phyloP scores from a whole-genome alignment of 2,888 invertebrate genomes.

The Cataglyphis livida region DNA sequence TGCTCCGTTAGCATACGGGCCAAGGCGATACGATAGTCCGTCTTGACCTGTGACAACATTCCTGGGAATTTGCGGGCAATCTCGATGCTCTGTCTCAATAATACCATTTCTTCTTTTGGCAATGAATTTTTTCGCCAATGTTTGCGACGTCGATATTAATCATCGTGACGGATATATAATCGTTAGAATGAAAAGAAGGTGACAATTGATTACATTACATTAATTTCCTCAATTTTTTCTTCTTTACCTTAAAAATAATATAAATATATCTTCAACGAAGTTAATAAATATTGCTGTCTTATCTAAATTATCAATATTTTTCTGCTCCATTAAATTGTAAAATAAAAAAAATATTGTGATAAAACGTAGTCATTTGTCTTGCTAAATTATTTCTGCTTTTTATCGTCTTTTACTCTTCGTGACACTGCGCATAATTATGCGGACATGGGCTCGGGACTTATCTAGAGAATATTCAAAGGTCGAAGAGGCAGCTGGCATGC shows the following conservation, averaged over 20 bases:
- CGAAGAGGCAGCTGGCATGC: constrained; percentile 32
- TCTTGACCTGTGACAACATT: constrained; percentile 72
- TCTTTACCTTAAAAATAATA: background rate
- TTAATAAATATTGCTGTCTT: background rate
- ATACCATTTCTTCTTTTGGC: constrained; percentile 11
- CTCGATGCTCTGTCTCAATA: constrained; percentile 35
- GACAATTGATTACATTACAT: background rate
- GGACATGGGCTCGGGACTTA: background rate
- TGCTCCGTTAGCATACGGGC: constrained; percentile 55
- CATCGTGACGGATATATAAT: background rate
- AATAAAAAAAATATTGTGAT: background rate
- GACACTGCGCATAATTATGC: constrained; percentile 4
- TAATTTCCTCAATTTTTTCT: background rate
- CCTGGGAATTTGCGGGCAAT: constrained; percentile 58
- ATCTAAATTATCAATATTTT: constrained; percentile 15
- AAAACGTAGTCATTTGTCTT: background rate
- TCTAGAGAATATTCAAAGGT: constrained; percentile 49
- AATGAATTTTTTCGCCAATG: background rate
- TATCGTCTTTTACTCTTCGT: constrained; percentile 1
- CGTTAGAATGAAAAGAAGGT: background rate
- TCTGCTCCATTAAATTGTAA: background rate
- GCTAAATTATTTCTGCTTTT: background rate
- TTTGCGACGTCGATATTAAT: background rate
- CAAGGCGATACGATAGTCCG: constrained; percentile 40
- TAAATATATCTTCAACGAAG: background rate